Evolutionary conservation across 2,113 vertebrate genomes (phyloP).

Genomic region (Meriones unguiculatus): DNA sequence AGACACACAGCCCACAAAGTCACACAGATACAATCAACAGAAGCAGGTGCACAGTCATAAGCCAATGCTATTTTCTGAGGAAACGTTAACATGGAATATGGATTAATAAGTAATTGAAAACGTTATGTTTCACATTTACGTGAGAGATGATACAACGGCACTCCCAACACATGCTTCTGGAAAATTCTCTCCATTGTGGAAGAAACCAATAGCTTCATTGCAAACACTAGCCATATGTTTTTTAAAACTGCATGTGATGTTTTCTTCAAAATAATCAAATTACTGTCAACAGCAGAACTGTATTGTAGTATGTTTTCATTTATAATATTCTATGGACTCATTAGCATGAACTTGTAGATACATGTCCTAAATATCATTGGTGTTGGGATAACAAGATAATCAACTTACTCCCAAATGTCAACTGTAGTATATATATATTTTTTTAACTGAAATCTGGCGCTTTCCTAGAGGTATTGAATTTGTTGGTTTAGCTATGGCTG

Average conservation of each 20-base stretch:
- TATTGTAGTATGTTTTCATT: slow-evolving; percentile 1
- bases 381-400: background rate
- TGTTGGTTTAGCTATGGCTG: slow-evolving; percentile 55
- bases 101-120: background rate
- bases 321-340: background rate
- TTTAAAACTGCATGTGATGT: background rate
- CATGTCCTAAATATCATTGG: slow-evolving; percentile 15
- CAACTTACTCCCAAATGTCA: slow-evolving; percentile 38
- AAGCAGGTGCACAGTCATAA: background rate
- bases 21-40: background rate
- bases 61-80: background rate
- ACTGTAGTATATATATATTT: background rate
- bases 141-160: background rate
- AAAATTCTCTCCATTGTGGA: background rate
- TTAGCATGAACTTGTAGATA: slow-evolving; percentile 22
- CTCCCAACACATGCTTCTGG: background rate
- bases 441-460: slow-evolving; percentile 18
- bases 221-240: background rate
- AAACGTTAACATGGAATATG: background rate
- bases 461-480: slow-evolving; percentile 47
- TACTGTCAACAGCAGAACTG: background rate
- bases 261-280: slow-evolving; percentile 15
- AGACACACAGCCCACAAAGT: background rate
- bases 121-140: background rate
- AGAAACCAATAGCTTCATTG: slow-evolving; percentile 17